A percentile compares a stretch with the other conserved stretches of the same genome.
phyloP scores from a whole-genome alignment of 2,113 vertebrate genomes.

The Ornithorhynchus anatinus region DNA sequence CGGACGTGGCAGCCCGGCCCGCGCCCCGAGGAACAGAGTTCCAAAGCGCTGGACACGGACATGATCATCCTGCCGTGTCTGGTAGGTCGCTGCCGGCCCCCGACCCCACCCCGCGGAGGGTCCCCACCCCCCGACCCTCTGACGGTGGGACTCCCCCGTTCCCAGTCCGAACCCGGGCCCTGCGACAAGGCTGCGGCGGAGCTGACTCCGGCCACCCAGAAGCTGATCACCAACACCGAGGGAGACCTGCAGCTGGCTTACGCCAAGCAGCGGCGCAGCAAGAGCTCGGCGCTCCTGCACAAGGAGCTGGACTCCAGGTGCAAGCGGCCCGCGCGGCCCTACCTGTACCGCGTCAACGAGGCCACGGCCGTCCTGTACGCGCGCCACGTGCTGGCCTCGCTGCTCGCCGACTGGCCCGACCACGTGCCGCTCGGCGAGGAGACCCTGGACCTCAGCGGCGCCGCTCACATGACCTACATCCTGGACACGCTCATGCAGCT shows the following conservation, averaged over 20 bases:
- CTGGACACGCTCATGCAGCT: conserved; percentile 98
- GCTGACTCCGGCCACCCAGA: conserved; percentile 87
- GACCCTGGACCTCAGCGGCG: conserved; percentile 87
- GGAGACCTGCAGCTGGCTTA: conserved; percentile 93
- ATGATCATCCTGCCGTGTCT: conserved; percentile 91
- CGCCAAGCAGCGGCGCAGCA: conserved; percentile 91
- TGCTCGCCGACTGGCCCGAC: conserved; percentile 90
- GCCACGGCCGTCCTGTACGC: conserved; percentile 93
- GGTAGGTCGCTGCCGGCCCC: conserved; percentile 65
- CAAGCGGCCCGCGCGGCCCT: conserved; percentile 87
- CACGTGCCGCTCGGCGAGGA: conserved; percentile 85
- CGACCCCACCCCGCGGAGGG: not conserved
- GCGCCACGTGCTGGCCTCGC: conserved; percentile 87
- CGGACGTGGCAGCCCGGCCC: conserved; percentile 91
- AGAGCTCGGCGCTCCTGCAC: conserved; percentile 91
- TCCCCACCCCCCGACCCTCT: too few species aligned
- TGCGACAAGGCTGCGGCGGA: conserved; percentile 91
- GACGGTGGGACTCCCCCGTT: conserved; percentile 26
- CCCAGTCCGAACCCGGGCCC: conserved; percentile 85
- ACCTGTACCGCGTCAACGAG: conserved; percentile 92
- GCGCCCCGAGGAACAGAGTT: conserved; percentile 84
- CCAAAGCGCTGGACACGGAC: conserved; percentile 92
- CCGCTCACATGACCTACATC: conserved; percentile 96
- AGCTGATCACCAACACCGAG: conserved; percentile 93
- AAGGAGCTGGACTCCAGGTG: conserved; percentile 92